Percentiles rank a stretch among this genome's conserved stretches.
These are phyloP conservation scores for Diaphora mendica DNA, from an alignment of 2,888 invertebrate genomes.

Conservation along the genomic window DNA sequence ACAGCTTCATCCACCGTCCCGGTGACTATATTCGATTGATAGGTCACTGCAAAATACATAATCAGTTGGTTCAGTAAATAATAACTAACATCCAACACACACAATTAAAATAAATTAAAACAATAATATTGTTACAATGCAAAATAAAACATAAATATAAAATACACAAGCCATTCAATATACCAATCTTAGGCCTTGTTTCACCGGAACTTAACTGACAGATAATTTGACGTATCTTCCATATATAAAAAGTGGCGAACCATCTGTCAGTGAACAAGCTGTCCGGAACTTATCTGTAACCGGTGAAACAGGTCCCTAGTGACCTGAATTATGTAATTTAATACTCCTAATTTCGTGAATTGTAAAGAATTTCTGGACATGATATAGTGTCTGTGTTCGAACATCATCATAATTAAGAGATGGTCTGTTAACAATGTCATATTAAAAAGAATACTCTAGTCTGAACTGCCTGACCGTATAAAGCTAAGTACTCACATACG, in stretches of 20 bases:
- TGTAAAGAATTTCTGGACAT: background rate
- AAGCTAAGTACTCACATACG: no score
- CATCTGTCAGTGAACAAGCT: no score
- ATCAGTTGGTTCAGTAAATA: conserved; percentile 7
- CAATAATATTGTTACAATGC: conserved; percentile 24
- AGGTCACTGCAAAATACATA: background rate
- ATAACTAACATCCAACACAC: background rate
- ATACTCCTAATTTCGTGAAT: background rate
- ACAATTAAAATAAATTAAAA: conserved; percentile 8
- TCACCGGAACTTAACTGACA: no score
- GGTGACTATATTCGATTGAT: background rate
- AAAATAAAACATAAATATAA: conserved; percentile 26
- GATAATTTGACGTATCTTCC: no score
- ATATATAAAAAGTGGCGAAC: no score
- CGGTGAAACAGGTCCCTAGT: no score
- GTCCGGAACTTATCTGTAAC: no score
- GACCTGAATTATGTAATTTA: background rate
- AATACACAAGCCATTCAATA: background rate
- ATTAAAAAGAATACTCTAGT: background rate
- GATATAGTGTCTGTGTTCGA: background rate
- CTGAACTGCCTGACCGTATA: no score
- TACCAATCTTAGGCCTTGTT: background rate
- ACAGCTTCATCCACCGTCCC: background rate
- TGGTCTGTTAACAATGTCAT: background rate
- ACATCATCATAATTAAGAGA: background rate